Evolutionary conservation across 2,797 vertebrate genomes (phyloP), one percentile per base, ranked within the genome.

Genomic region (Margarornis squamiger): DNA sequence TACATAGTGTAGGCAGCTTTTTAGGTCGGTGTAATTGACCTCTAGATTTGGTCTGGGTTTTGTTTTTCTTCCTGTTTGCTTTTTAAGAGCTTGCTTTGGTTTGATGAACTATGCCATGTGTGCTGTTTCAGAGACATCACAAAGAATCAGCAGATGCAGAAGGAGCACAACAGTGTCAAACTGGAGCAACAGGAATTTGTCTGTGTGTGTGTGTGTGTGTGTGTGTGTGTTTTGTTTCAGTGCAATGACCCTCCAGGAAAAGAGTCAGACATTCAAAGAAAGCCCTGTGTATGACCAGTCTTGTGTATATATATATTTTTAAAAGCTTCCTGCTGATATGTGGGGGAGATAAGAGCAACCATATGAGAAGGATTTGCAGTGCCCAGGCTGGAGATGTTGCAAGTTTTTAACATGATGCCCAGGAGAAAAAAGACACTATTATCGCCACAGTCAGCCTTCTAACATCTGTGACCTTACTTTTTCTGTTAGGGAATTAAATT

Each of bases 21-120:
- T 92, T 97, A 95, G 97, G 97, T 97, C 97, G 97, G 75, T 66
- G 71, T 97, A 97, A 97, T 97, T 90, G 93, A 97, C 83, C 74
- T 92, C 43, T 72, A 90, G 93, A 77, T 39, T 72, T 66, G 36
- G 39, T 55, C 34, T 86, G 51, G 7, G 7, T 72, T 92, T 79
- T 91, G 24, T 45, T 87, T 94, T 90, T 30, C n/a, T 63, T n/a
- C 2, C 7, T 94, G 89, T 87, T 94, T 95, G 21, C 54, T 90
- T 96, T 96, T 94, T 86, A 83, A 90, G 83, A 14, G 66, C 83
- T 85, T 97, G 83, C 83, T 94, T 74, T 45, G 58, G 86, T 93
- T 95, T 96, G 90, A 95, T 90, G 92, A 97, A 93, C 91, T 94
- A 30, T 92, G 87, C 34, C 54, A 87, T 89, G 96, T 93, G 65